These are phyloP conservation scores for Takifugu ocellatus DNA, from an alignment of 2,797 vertebrate species.

Conservation along the genomic window DNA sequence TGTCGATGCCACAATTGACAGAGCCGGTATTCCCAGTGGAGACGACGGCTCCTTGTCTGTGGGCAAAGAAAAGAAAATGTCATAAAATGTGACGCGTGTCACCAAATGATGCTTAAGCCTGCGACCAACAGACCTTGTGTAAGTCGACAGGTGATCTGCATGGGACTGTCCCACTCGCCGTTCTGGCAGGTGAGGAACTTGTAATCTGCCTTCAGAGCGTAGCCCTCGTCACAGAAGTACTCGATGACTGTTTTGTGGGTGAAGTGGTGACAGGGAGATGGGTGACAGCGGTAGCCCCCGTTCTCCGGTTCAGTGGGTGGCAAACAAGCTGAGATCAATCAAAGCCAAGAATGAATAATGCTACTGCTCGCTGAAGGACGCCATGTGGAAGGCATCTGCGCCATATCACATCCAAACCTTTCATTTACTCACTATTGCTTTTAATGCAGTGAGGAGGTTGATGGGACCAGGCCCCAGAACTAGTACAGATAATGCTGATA, in stretches of 20 bases:
- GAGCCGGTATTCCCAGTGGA: slow-evolving; percentile 84
- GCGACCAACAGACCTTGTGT: slow-evolving; percentile 77
- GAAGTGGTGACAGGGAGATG: slow-evolving; percentile 87
- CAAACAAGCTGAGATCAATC: slow-evolving; percentile 80
- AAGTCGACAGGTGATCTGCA: slow-evolving; percentile 93
- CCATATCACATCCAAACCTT: too few relatives aligned
- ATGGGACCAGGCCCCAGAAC: slow-evolving; percentile 68
- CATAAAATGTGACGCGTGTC: too few relatives aligned
- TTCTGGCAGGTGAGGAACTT: slow-evolving; percentile 95
- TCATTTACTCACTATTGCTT: slow-evolving; percentile 53
- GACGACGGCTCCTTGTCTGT: slow-evolving; percentile 86
- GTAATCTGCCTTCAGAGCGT: slow-evolving; percentile 91
- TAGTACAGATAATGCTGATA: slow-evolving; percentile 67
- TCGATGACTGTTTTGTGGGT: slow-evolving; percentile 92
- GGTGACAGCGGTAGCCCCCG: slow-evolving; percentile 93
- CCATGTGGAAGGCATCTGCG: too few relatives aligned
- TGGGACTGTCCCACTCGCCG: slow-evolving; percentile 91
- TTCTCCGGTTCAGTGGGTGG: slow-evolving; percentile 92
- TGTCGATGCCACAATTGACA: slow-evolving; percentile 93
- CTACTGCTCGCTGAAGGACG: background rate
- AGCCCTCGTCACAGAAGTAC: slow-evolving; percentile 94
- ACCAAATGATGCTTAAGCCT: background rate
- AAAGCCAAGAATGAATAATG: background rate
- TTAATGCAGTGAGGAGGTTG: slow-evolving; percentile 67
- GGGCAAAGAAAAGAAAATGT: background rate